Conservation (phyloP, 2,797 vertebrate genomes). For the Karalla daura region DNA sequence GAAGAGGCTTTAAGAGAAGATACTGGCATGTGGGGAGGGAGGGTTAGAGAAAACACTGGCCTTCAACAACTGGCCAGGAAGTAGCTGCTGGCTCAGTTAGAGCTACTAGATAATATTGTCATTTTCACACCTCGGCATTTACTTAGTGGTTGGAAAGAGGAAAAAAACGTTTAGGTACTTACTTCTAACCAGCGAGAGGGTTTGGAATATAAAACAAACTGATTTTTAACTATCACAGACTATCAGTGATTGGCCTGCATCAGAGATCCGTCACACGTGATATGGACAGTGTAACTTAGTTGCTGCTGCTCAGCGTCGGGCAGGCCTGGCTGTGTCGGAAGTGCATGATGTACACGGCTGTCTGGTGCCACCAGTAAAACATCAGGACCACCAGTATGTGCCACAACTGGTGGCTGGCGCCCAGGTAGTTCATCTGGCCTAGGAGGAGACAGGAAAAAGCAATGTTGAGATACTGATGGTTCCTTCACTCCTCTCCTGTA, state of each 20-base stretch:
- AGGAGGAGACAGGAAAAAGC: background rate
- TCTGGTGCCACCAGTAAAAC: constrained; percentile 99
- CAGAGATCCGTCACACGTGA: background rate
- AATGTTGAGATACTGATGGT: no score
- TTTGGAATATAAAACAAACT: background rate
- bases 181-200: background rate
- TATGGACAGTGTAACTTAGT: constrained; percentile 53
- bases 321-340: constrained; percentile 94
- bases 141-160: constrained; percentile 14
- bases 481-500: no score
- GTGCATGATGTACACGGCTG: constrained; percentile 92
- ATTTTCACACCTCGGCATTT: background rate
- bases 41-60: background rate
- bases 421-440: constrained; percentile 98
- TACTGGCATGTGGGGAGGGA: no score
- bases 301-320: constrained; percentile 57
- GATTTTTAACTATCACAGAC: background rate
- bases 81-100: background rate
- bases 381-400: constrained; percentile 96
- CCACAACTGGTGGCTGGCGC: constrained; percentile 98
- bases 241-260: background rate
- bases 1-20: no score
- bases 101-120: background rate
- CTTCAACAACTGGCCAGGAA: background rate
- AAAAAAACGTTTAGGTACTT: constrained; percentile 10